Evolutionary conservation across 2,113 vertebrate species (phyloP).

Genomic region (Thalassarche chlororhynchos): DNA sequence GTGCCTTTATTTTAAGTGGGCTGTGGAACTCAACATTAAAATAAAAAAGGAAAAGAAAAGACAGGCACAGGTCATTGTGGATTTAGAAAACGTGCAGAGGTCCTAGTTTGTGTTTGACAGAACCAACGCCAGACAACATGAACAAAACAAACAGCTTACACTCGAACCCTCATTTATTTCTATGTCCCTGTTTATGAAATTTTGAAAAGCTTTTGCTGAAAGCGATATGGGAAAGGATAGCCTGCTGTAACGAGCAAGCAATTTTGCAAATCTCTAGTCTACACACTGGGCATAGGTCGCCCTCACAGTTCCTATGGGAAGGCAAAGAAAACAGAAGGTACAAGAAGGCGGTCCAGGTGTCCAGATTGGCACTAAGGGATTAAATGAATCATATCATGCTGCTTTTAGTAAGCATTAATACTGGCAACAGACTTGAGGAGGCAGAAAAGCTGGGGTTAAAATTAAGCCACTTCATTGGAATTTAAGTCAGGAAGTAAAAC

Average conservation of each 20-base stretch:
- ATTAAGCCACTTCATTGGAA: not conserved
- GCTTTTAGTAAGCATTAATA: not conserved
- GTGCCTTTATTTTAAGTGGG: not conserved
- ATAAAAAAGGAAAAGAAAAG: not conserved
- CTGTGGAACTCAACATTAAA: not conserved
- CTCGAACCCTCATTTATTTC: not conserved
- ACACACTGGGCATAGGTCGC: not conserved
- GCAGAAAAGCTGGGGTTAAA: not conserved
- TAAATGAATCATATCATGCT: not conserved
- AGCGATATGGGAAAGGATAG: not conserved
- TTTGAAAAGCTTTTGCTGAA: not conserved
- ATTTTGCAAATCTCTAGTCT: not conserved
- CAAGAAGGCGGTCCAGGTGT: not conserved
- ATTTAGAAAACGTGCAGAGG: not conserved
- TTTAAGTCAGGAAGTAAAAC: not conserved
- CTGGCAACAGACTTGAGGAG: not conserved
- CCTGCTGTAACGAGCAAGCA: not conserved
- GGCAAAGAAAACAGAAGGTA: not conserved
- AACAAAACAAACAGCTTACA: not conserved
- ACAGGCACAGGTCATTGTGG: not conserved
- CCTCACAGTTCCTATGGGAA: not conserved
- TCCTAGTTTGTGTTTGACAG: not conserved
- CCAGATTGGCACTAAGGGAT: not conserved
- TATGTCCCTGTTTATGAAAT: not conserved
- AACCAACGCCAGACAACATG: not conserved